Evolutionary conservation across 2,797 vertebrate genomes (phyloP).

Genomic region (Xenops minutus): DNA sequence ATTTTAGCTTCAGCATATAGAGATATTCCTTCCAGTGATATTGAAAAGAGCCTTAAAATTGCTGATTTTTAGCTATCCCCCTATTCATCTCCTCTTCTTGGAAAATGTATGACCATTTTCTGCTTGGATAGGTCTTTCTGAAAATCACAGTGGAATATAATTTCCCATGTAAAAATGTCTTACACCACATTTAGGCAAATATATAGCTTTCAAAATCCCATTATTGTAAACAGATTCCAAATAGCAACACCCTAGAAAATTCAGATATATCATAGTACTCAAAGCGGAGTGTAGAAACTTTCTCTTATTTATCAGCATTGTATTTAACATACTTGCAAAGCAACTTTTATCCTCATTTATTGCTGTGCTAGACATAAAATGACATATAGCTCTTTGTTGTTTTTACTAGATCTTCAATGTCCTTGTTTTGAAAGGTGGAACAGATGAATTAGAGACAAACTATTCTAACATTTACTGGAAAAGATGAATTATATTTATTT

Average conservation of each 20-base stretch:
- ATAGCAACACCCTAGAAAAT: not conserved
- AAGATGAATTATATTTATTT: constrained; percentile 90
- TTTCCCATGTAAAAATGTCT: constrained; percentile 13
- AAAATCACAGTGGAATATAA: not conserved
- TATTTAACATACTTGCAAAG: constrained; percentile 19
- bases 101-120: constrained; percentile 18
- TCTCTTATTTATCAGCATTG: not conserved
- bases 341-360: constrained; percentile 32
- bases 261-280: not conserved
- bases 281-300: not conserved
- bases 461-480: constrained; percentile 81
- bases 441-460: constrained; percentile 80
- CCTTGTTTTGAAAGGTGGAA: constrained; percentile 71
- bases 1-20: not conserved
- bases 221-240: not conserved
- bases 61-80: not conserved
- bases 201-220: not conserved
- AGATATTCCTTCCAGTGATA: not conserved
- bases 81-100: not conserved
- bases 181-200: not conserved
- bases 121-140: constrained; percentile 1
- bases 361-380: constrained; percentile 9
- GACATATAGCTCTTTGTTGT: not conserved
- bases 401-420: constrained; percentile 58
- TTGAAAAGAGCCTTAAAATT: not conserved